These are phyloP conservation scores for Oophaga pumilio DNA, from an alignment of 2,113 vertebrate species.

Conservation along the genomic window DNA sequence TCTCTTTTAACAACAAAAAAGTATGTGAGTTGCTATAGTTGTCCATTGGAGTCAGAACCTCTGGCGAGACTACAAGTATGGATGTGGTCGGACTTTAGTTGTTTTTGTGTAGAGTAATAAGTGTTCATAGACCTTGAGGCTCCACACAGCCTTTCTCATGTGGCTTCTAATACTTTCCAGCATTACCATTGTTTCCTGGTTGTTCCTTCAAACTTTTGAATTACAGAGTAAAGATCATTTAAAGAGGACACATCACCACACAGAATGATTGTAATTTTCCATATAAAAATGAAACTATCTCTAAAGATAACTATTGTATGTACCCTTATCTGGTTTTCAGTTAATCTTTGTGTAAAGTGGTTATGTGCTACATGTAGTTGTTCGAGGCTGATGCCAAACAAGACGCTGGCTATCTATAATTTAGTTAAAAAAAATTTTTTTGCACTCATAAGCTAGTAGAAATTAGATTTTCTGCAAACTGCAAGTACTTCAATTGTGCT, in stretches of 20 bases:
- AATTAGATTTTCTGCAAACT: no score
- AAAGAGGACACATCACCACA: conserved; percentile 5
- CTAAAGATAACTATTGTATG: neutral
- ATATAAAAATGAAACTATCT: neutral
- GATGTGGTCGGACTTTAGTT: neutral
- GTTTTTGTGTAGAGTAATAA: conserved; percentile 7
- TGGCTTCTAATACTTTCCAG: conserved; percentile 27
- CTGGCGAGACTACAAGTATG: neutral
- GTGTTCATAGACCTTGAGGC: conserved; percentile 35
- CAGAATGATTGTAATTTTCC: neutral
- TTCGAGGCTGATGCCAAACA: no score
- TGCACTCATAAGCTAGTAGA: no score
- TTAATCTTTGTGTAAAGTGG: neutral
- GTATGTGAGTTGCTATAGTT: neutral
- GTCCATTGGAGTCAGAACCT: neutral
- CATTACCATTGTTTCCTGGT: neutral
- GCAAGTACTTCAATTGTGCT: no score
- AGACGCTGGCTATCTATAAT: no score
- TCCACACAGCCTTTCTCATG: conserved; percentile 24
- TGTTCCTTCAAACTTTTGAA: conserved; percentile 16
- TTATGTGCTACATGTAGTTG: neutral
- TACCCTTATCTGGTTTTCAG: neutral
- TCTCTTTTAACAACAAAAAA: neutral
- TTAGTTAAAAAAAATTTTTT: no score
- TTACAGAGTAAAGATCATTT: neutral